Base-by-base conservation (phyloP, 2,888 invertebrate species). In the Folsomia manolachei region DNA sequence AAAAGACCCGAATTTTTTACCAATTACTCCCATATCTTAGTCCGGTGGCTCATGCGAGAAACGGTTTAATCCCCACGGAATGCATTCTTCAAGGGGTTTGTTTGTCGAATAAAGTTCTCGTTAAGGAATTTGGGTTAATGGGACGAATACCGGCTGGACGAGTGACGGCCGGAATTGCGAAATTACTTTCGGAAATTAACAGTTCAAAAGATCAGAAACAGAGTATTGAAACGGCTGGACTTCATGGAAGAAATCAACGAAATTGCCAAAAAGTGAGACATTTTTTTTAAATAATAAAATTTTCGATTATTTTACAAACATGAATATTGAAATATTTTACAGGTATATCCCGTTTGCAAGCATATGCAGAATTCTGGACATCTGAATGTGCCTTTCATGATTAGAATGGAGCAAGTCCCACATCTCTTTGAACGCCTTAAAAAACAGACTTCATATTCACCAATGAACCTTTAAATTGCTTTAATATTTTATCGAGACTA, bases 41-140 rank as follows among this genome's bases (percentile, higher is more conserved):
- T 1, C 71, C 75, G 25, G 71, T 77, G 11, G 77, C 77, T 11
- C 77, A 77, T 27, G 77, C 74, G 11, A 65, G 66, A 19, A 71
- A 73, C 60, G 75, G 75, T 14, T 14, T 39, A 11, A 63, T 77
- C 11, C 77, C 77, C 1, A 14, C 70, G 26, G 74, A 75, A 4
- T 77, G 77, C 39, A 75, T 75, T 4, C 73, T 74, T 65, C 69
- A 62, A 14, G 77, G 75, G 11, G 71, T 77, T 19, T 77, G 77
- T 51, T 67, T 74, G 60, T 62, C 75, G 0, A 77, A 77, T 64
- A 53, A 56, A 53, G 63, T 77, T 0, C 62, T 77, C 14, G 74
- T 77, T 23, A 64, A 70, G 23, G 77, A 77, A 52, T 65, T 74
- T 11, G 77, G 77, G 2, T 21, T 64, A 18, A 26, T 26, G 27